A percentile compares a stretch with the other conserved stretches of the same genome.
These are phyloP conservation scores for Adelognathus sp. DNA, from an alignment of 2,888 invertebrate species.

Conservation along the genomic window DNA sequence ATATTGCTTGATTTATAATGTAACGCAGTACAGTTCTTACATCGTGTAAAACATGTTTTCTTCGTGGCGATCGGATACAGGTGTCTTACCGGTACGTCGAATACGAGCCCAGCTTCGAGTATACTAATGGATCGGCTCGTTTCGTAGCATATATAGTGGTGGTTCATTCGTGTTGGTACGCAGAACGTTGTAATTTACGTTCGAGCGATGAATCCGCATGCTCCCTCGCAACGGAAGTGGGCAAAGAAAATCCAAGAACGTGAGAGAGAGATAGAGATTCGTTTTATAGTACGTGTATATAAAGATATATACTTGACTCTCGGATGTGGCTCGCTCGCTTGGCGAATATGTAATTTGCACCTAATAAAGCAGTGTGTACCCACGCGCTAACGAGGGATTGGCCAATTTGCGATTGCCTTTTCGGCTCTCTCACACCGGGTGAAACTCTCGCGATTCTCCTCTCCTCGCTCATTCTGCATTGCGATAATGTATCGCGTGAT, in stretches of 20 bases:
- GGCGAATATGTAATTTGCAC: slow-evolving; percentile 66
- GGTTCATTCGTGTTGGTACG: background rate
- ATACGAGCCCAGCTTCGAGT: background rate
- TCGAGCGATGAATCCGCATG: slow-evolving; percentile 5
- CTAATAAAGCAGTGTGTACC: slow-evolving; percentile 66
- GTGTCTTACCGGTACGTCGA: slow-evolving; percentile 11
- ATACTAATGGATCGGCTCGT: slow-evolving; percentile 13
- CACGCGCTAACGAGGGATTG: slow-evolving; percentile 49
- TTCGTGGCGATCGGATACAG: background rate
- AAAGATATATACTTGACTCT: slow-evolving; percentile 4
- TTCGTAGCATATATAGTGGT: background rate
- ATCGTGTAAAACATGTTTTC: background rate
- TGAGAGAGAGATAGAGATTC: background rate
- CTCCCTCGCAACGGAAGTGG: slow-evolving; percentile 47
- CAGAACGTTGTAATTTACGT: slow-evolving; percentile 13
- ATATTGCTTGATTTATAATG: background rate
- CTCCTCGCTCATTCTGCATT: background rate
- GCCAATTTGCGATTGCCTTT: slow-evolving; percentile 55
- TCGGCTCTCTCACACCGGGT: slow-evolving; percentile 34
- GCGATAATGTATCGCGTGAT: background rate
- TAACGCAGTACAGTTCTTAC: background rate
- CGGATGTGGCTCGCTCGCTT: background rate
- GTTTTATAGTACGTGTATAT: background rate
- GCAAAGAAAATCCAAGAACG: slow-evolving; percentile 3
- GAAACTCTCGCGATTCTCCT: background rate